Conservation (phyloP, 35 echinoderm and acorn worm genomes). For the Chiridota heheva region DNA sequence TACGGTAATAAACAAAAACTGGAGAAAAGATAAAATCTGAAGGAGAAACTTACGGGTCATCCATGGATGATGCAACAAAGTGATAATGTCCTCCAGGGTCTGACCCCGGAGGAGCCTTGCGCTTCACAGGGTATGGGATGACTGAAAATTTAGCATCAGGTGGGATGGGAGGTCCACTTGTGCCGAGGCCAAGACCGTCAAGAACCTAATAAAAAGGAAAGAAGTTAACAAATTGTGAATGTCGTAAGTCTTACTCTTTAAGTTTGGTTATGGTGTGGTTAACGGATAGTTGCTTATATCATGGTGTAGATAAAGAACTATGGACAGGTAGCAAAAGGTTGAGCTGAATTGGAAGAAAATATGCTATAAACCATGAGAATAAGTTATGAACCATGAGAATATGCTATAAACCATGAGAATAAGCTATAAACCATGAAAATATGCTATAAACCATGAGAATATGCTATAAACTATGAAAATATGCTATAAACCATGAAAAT, state of each 20-base stretch:
- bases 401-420: no score
- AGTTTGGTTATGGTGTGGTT: not conserved
- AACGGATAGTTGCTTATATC: no score
- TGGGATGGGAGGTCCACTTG: constrained; percentile 89
- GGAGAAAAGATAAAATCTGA: not conserved
- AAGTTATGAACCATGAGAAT: no score
- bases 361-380: no score
- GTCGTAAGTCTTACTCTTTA: not conserved
- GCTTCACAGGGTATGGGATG: constrained; percentile 91
- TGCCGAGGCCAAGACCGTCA: constrained; percentile 86
- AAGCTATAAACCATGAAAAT: no score
- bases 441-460: no score
- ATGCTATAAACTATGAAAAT: no score
- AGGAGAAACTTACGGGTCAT: constrained; percentile 91
- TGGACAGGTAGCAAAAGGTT: no score
- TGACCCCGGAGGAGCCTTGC: constrained; percentile 76
- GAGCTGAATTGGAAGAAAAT: no score
- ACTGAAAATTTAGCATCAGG: constrained; percentile 89
- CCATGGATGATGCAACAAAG: constrained; percentile 88
- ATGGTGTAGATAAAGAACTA: no score
- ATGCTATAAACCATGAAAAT: no score
- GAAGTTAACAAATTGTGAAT: not conserved
- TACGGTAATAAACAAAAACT: not conserved
- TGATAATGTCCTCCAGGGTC: constrained; percentile 75
- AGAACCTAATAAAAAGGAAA: constrained; percentile 59